A percentile compares a stretch with the other conserved stretches of the same genome.
phyloP scores from a whole-genome alignment of 2,888 invertebrate species.

The Sphaeridia pumilis region DNA sequence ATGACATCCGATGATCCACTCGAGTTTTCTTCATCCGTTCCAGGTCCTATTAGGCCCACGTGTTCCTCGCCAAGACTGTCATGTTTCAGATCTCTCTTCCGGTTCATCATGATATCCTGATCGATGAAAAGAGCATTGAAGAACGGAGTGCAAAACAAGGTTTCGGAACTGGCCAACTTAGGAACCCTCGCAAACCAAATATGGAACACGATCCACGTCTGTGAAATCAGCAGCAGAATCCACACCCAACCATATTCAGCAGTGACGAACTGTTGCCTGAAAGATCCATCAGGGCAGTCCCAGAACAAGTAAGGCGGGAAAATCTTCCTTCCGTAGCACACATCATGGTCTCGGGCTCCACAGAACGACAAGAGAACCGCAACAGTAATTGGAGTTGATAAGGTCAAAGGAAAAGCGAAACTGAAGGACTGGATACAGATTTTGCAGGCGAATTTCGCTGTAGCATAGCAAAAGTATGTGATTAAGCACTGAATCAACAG shows the following conservation, averaged over 20 bases:
- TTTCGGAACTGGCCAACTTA: slow-evolving; percentile 89
- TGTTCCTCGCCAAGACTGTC: background rate
- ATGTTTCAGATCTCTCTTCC: slow-evolving; percentile 50
- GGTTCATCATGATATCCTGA: slow-evolving; percentile 85
- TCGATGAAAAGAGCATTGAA: slow-evolving; percentile 84
- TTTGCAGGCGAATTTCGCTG: slow-evolving; percentile 45
- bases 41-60: background rate
- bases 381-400: slow-evolving; percentile 40
- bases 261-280: background rate
- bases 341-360: slow-evolving; percentile 69
- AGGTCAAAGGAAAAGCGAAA: slow-evolving; percentile 42
- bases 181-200: slow-evolving; percentile 90
- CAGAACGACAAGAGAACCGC: slow-evolving; percentile 36
- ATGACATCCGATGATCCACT: slow-evolving; percentile 46
- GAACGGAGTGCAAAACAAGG: slow-evolving; percentile 85
- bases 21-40: slow-evolving; percentile 41
- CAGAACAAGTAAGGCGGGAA: slow-evolving; percentile 43
- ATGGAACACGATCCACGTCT: slow-evolving; percentile 91
- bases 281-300: slow-evolving; percentile 42
- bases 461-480: slow-evolving; percentile 41
- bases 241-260: slow-evolving; percentile 77
- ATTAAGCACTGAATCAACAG: slow-evolving; percentile 38
- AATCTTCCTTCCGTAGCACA: slow-evolving; percentile 67
- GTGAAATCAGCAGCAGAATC: slow-evolving; percentile 82
- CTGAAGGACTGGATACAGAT: slow-evolving; percentile 43